phyloP scores from a whole-genome alignment of 2,888 invertebrate species.

The Bellardia bayeri region DNA sequence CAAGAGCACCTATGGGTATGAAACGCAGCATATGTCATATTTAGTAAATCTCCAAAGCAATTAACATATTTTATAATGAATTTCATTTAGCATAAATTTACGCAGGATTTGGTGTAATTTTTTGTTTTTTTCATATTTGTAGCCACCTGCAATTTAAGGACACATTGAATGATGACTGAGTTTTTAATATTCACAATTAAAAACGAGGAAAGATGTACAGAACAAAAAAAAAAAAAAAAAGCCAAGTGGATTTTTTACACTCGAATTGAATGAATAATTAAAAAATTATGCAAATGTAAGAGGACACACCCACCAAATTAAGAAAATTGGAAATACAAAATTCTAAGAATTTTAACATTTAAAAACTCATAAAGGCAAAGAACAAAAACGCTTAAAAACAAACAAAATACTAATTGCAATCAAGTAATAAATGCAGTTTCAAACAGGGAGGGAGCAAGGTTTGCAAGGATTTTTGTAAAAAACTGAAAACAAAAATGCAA shows the following conservation, averaged over 20 bases:
- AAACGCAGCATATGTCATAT: conserved; percentile 1
- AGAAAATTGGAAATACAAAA: conserved; percentile 63
- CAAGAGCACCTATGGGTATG: neutral
- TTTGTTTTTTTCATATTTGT: neutral
- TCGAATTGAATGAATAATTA: conserved; percentile 82
- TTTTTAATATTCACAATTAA: conserved; percentile 48
- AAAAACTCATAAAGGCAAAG: neutral
- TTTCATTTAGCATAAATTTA: conserved; percentile 65
- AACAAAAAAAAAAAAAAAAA: neutral
- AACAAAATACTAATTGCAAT: conserved; percentile 83
- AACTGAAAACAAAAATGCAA: conserved; percentile 50
- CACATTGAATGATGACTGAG: conserved; percentile 36
- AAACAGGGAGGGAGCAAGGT: conserved; percentile 13
- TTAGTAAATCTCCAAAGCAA: conserved; percentile 60
- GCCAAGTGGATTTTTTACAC: conserved; percentile 64
- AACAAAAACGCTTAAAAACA: conserved; percentile 77
- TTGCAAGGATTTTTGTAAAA: conserved; percentile 15
- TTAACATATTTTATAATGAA: conserved; percentile 74
- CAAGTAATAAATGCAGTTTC: conserved; percentile 70
- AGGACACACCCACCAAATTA: conserved; percentile 73
- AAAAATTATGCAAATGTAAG: conserved; percentile 84
- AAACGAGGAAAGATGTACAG: conserved; percentile 1
- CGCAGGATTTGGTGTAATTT: conserved; percentile 26
- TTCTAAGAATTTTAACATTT: conserved; percentile 48
- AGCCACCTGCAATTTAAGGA: conserved; percentile 62